Evolutionary conservation across 2,113 vertebrate species (phyloP), one percentile per base, ranked within the genome.

Genomic region (Colinus virginianus): DNA sequence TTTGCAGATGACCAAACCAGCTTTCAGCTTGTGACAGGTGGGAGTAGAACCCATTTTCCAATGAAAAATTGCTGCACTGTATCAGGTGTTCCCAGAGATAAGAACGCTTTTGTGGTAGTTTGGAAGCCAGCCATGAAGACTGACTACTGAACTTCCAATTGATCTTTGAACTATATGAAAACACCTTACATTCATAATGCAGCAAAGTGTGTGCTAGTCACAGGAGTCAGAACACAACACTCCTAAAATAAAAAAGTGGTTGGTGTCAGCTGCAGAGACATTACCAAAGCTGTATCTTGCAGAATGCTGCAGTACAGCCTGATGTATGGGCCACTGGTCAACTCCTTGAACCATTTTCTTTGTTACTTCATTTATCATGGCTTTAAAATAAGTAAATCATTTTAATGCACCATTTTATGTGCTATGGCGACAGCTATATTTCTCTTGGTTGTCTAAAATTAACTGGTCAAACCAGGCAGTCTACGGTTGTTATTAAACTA

Each of bases 361-460:
- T 62, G 30, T 40, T 69, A 22, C 30, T 89, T 84, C 48, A 69
- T 85, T 87, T 83, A 79, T 82, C 78, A 79, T 40, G 30, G 28
- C 58, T 87, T 78, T 93, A 84, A 94, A 91, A 87, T 56, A 64
- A 14, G 6, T 72, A 62, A 72, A 77, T 90, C 16, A 66, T 83
- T 88, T 88, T 85, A 88, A 87, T 79, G 36, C 3, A 84, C 22
- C 7, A 81, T 90, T 83, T 26, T 25, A 22, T 71, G 58, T 45
- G 45, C 30, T 58, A 13, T 53, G 82, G 48, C 6, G 9, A 18
- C 48, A 87, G 59, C 40, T 79, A 26, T 77, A 45, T 88, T 79
- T 91, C 83, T 42, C 76, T 76, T 62, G 4, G 43, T 62, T 79
- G 28, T 90, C 49, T 93, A 85, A 91, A 90, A 90, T 69, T 83